Evolutionary conservation across 2,113 vertebrate genomes (phyloP).

Genomic region (Nettapus auritus): DNA sequence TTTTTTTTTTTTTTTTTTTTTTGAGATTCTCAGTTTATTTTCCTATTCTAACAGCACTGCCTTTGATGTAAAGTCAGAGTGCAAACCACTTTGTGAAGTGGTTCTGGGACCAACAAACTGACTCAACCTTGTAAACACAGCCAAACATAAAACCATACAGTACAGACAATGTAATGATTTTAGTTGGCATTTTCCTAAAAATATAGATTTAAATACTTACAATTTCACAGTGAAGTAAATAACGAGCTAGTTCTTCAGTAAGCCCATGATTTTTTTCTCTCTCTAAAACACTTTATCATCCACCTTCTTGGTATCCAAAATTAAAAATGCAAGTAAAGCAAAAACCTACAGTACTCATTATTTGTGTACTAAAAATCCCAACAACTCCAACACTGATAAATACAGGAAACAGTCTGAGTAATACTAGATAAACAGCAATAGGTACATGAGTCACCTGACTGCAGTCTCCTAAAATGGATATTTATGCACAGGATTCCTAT

Average conservation of each 20-base stretch:
- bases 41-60: background rate
- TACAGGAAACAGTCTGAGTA: background rate
- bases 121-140: background rate
- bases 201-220: background rate
- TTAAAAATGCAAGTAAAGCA: background rate
- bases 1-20: background rate
- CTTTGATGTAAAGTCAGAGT: background rate
- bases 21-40: background rate
- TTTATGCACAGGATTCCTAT: background rate
- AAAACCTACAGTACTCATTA: background rate
- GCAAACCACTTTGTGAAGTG: background rate
- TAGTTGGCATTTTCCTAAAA: background rate
- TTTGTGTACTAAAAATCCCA: background rate
- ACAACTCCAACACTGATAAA: background rate
- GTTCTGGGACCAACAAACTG: background rate
- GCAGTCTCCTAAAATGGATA: accelerated
- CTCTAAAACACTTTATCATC: constrained; percentile 11
- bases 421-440: background rate
- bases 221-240: background rate
- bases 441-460: background rate
- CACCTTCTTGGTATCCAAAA: background rate
- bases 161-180: background rate
- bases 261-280: background rate
- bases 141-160: background rate
- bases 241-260: background rate